Evolutionary conservation across 2,888 invertebrate genomes (phyloP), one percentile per base, ranked within the genome.

Genomic region (Stenichneumon culpator): DNA sequence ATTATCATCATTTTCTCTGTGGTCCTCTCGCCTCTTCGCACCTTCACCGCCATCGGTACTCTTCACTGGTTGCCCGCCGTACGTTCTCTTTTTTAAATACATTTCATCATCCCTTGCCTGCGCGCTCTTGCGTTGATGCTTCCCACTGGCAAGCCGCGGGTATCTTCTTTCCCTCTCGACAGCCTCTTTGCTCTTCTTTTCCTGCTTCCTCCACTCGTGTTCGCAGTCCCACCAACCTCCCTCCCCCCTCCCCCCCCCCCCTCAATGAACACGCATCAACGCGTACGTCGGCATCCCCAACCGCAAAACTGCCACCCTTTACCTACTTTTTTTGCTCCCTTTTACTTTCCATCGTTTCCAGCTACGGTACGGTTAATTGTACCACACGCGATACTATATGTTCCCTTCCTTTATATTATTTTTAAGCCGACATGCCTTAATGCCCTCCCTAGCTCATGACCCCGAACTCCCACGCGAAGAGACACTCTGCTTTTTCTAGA

Each of bases 401-500:
- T 52, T 52, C 39, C 28, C 63, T 67, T 16, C 44, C 77, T 74
- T n/a, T 79, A 72, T 85, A 80, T 81, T 72, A 72, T 80, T 77
- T 77, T 80, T 73, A 36, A 79, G 67, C 74, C 57, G 28, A 16
- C 14, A 60, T 67, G 63, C 63, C 39, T 77, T 39, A 67, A 77
- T 67, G 52, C 67, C 77, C 47, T 22, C 78, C 4, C 22, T 28
- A n/a, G 47, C 11, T 19, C 74, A 52, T 65, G 72, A 79, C 65
- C 81, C 72, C 74, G 75, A 67, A 73, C 79, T 86, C 78, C 78
- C 75, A 74, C 74, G 68, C 81, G 85, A 84, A 6, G 79, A 75
- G 82, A 87, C 82, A 74, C 70, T 81, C 67, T 75, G 81, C 70
- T 85, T 90, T 91, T 92, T 92, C 91, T 90, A 82, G 88, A 83